phyloP scores from a whole-genome alignment of 2,888 invertebrate species.

The Rhimphoctona megacephalus region DNA sequence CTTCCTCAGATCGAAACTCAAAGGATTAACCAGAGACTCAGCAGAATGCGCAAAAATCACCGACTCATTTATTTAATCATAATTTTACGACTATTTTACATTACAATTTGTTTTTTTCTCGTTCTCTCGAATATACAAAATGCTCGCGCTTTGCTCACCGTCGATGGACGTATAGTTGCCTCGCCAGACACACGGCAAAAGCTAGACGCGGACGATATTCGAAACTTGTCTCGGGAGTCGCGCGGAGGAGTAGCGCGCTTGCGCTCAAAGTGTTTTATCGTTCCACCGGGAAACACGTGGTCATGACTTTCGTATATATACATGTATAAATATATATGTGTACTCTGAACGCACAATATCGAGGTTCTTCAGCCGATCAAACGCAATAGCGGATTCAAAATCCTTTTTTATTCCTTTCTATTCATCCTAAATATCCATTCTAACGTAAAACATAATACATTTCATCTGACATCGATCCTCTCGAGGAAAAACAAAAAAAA shows the following conservation, averaged over 20 bases:
- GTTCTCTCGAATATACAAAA: constrained; percentile 2
- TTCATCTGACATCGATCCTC: background rate
- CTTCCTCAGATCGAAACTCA: background rate
- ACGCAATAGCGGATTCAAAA: background rate
- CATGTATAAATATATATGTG: background rate
- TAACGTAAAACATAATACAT: background rate
- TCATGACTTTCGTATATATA: constrained; percentile 22
- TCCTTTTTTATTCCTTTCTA: background rate
- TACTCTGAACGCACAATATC: background rate
- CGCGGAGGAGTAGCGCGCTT: constrained; percentile 69
- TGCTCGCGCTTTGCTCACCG: constrained; percentile 44
- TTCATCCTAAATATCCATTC: background rate
- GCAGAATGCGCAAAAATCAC: background rate
- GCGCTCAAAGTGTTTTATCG: constrained; percentile 71
- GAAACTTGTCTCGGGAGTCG: constrained; percentile 73
- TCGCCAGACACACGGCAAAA: constrained; percentile 59
- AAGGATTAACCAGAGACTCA: background rate
- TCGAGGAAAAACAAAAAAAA: background rate
- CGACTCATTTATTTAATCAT: background rate
- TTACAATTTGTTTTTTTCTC: background rate
- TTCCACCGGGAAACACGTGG: constrained; percentile 67
- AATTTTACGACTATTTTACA: background rate
- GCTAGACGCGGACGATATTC: constrained; percentile 73
- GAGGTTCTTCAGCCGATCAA: background rate
- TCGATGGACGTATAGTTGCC: constrained; percentile 47